Evolutionary conservation across 2,113 vertebrate species (phyloP), one percentile per base, ranked within the genome.

Genomic region (Apeltes quadracus): DNA sequence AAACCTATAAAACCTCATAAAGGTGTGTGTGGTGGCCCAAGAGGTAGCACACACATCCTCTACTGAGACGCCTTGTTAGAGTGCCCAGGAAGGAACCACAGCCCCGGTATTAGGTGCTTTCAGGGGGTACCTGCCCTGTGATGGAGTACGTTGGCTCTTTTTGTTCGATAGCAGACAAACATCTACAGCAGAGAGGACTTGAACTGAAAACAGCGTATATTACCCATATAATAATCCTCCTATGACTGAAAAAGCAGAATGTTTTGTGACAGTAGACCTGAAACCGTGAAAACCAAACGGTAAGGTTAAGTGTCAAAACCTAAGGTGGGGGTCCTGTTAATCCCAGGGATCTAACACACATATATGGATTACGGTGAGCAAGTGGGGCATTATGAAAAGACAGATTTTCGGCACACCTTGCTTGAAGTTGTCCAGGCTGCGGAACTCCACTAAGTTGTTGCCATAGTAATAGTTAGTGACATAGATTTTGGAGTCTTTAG

Each of bases 391-490:
- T 34, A 39, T 29, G 34, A 34, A 32, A 66, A 61, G 25, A 61
- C 16, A 11, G 0, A 53, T 12, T 11, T 44, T 3, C 61, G n/a
- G 4, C 79, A 25, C 61, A 99, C 97, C 98, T 95, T 99, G 97
- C 86, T 96, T 97, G 87, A 99, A 99, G 89, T 94, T 99, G 12
- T 98, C 97, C 64, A 99, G 93, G 89, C 96, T 98, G 65, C 98
- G 93, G 85, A 99, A 99, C 90, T 99, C 98, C 78, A 99, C 95
- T 61, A 99, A 92, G 83, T 94, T 98, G 93, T 98, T 99, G 29
- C 98, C 98, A 0, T 99, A 99, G 88, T 99, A 98, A 86, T 99
- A 99, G 91, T 99, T 99, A 68, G 98, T 99, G 83, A 99, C 92
- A 0, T 98, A 99, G 93, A 99, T 97, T 76, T 95, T 96, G 78